A percentile compares a stretch with the other conserved stretches of the same genome.
phyloP scores from a whole-genome alignment of 1,140 invertebrate species.

The Tetranychus cinnabarinus region DNA sequence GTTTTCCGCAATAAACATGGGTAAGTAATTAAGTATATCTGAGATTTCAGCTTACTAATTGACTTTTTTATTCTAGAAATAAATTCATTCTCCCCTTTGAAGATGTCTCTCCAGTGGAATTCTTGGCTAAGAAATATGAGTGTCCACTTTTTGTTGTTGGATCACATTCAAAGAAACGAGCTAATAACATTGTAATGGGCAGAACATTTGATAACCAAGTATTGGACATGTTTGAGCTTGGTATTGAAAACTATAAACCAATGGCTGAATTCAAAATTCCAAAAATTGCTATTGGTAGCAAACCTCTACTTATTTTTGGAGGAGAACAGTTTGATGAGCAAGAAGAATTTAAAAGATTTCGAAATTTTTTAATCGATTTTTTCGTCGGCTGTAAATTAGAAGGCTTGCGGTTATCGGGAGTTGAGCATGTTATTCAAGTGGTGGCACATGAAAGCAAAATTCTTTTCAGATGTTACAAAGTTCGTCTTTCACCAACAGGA shows the following conservation, averaged over 20 bases:
- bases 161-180: constrained; percentile 78
- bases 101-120: constrained; percentile 46
- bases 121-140: constrained; percentile 61
- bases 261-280: constrained; percentile 51
- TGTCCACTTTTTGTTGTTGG: constrained; percentile 67
- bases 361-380: constrained; percentile 70
- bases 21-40: not conserved
- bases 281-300: constrained; percentile 54
- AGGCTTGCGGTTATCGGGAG: constrained; percentile 57
- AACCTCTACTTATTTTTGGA: constrained; percentile 77
- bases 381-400: constrained; percentile 64
- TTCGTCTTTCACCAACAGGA: constrained; percentile 72
- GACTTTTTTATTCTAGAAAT: constrained; percentile 23
- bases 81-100: constrained; percentile 70
- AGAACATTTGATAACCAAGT: constrained; percentile 68
- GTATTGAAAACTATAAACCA: constrained; percentile 52
- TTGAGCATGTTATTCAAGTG: constrained; percentile 78
- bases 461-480: constrained; percentile 64
- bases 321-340: constrained; percentile 72
- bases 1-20: not conserved
- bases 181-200: constrained; percentile 65
- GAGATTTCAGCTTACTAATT: not conserved
- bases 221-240: constrained; percentile 89
- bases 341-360: constrained; percentile 46
- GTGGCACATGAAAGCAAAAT: constrained; percentile 56